Evolutionary conservation across 2,797 vertebrate genomes (phyloP), one percentile per base, ranked within the genome.

Genomic region (Apogon talboti): DNA sequence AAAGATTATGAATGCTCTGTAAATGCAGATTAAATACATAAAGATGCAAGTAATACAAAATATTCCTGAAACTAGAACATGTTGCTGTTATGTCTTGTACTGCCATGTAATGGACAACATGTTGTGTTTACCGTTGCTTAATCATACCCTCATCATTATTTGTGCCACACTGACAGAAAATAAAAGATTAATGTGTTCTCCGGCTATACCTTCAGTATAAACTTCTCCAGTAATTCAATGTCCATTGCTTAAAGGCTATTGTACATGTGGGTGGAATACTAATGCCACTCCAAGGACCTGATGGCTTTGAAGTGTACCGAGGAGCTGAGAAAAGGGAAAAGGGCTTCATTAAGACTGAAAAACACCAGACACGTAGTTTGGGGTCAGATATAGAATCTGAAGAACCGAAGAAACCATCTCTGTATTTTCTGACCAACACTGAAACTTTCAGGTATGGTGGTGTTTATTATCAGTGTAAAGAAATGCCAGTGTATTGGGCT

Each of bases 111-210:
- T 67, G 62, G 37, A 52, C 24, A 54, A 70, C 60, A 73, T 48
- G 57, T 47, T 66, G 50, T 76, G 66, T 78, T 79, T 74, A 52
- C 65, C 10, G 15, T 68, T 83, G 47, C 62, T 76, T 84, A 67
- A 84, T 84, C 66, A 81, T 81, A 78, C 56, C 57, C 68, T 58
- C 71, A 71, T 91, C 75, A 87, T 88, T 84, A 83, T 71, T 73
- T 64, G 46, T 59, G 78, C 59, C 69, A 71, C 65, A 80, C 79
- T 90, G 87, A 88, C 68, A 43, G 66, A 81, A 83, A 76, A 91
- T 88, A 77, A 90, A 90, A 90, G 84, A 92, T 90, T 73, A 72
- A 89, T 90, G 82, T 74, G 62, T 66, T 85, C 64, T 64, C 58
- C 66, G 76, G 79, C 82, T 74, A 83, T 88, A 87, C 78, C 82